These are phyloP conservation scores for Lissonota sp. DNA, from an alignment of 2,888 invertebrate species.

Conservation along the genomic window DNA sequence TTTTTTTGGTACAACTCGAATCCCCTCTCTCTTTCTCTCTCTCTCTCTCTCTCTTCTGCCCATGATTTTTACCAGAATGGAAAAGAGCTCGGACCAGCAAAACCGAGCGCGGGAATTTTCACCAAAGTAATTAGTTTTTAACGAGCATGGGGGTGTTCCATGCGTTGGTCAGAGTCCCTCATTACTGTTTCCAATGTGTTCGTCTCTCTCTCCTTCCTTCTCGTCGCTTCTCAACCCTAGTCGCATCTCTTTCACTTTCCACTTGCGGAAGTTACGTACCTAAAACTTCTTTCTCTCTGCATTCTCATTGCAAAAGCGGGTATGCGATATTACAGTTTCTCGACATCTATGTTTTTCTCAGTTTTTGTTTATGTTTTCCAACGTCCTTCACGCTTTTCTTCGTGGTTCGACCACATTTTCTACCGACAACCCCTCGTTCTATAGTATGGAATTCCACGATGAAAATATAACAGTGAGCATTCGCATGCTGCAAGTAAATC, in stretches of 20 bases:
- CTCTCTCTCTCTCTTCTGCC: slow-evolving; percentile 46
- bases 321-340: background rate
- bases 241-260: slow-evolving; percentile 38
- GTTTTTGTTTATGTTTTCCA: background rate
- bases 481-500: slow-evolving; percentile 7
- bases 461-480: slow-evolving; percentile 1
- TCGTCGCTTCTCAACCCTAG: background rate
- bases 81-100: slow-evolving; percentile 2
- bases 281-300: background rate
- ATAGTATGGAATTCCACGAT: slow-evolving; percentile 7
- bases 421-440: background rate
- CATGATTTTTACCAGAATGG: slow-evolving; percentile 17
- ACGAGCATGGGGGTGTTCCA: slow-evolving; percentile 66
- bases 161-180: slow-evolving; percentile 53
- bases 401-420: background rate
- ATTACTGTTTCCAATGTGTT: slow-evolving; percentile 57
- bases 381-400: background rate
- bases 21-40: background rate
- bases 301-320: slow-evolving; percentile 9
- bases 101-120: slow-evolving; percentile 43
- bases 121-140: slow-evolving; percentile 75
- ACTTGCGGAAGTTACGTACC: slow-evolving; percentile 26
- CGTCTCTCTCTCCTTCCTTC: background rate
- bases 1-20: too few species aligned
- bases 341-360: background rate